phyloP scores from a whole-genome alignment of 2,797 vertebrate species.

The Phalanger gymnotis region DNA sequence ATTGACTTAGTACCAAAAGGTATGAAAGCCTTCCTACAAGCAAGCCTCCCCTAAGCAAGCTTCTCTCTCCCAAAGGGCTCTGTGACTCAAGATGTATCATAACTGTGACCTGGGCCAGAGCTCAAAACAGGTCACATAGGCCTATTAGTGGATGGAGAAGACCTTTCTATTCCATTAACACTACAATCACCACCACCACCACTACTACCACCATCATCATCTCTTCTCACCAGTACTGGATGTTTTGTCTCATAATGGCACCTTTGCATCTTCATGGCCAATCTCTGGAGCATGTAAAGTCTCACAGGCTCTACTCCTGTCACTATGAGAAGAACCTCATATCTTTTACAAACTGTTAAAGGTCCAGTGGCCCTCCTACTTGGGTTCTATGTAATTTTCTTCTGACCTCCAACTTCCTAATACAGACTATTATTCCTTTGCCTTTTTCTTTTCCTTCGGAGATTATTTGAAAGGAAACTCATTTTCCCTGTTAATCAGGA shows the following conservation, averaged over 20 bases:
- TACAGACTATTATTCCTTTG: neutral
- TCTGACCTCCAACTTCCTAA: neutral
- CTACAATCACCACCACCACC: neutral
- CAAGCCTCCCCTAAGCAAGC: no score
- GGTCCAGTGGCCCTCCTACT: neutral
- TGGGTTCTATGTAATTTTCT: neutral
- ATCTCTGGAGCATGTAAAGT: neutral
- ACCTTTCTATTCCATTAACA: no score
- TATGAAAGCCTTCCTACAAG: no score
- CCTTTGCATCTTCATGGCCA: neutral
- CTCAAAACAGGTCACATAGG: no score
- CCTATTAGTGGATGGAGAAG: no score
- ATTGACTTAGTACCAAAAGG: no score
- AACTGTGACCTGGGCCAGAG: no score
- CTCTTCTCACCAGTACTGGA: neutral
- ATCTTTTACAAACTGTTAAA: neutral
- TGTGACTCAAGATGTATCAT: no score
- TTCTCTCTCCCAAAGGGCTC: no score
- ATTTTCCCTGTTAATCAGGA: neutral
- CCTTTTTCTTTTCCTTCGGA: neutral
- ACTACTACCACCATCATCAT: neutral
- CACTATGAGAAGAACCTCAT: neutral
- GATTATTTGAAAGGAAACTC: neutral
- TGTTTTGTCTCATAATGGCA: neutral
- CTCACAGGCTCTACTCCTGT: neutral